phyloP scores from a whole-genome alignment of 2,888 invertebrate genomes.

The Adelognathus sp. region DNA sequence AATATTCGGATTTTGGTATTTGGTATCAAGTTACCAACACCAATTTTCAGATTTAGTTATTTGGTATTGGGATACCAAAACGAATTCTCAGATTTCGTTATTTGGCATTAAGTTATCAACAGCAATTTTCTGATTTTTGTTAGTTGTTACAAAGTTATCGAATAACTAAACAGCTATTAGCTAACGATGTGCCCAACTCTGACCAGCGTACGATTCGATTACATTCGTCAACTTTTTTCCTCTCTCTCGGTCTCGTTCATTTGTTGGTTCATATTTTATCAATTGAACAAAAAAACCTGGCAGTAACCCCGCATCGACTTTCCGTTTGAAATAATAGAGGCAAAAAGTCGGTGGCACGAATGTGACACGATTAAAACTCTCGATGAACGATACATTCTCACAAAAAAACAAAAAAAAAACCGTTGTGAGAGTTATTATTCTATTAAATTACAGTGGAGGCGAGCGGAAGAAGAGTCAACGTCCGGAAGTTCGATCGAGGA shows the following conservation, averaged over 20 bases:
- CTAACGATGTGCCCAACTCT: no score
- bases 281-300: constrained; percentile 42
- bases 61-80: no score
- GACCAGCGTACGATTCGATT: constrained; percentile 16
- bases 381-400: constrained; percentile 1
- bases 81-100: no score
- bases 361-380: background rate
- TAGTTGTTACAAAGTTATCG: no score
- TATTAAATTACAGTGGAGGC: constrained; percentile 13
- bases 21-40: no score
- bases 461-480: constrained; percentile 10
- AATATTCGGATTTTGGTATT: no score
- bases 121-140: no score
- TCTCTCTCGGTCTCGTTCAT: background rate
- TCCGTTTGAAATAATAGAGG: background rate
- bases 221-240: background rate
- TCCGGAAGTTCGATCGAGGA: constrained; percentile 28
- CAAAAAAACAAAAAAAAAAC: constrained; percentile 19
- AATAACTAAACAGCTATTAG: no score
- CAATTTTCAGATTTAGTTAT: no score
- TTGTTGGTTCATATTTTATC: background rate
- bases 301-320: constrained; percentile 28
- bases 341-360: background rate
- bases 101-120: no score
- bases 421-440: background rate